Evolutionary conservation across 2,113 vertebrate genomes (phyloP).

Genomic region (Speoplatyrhinus poulsoni): DNA sequence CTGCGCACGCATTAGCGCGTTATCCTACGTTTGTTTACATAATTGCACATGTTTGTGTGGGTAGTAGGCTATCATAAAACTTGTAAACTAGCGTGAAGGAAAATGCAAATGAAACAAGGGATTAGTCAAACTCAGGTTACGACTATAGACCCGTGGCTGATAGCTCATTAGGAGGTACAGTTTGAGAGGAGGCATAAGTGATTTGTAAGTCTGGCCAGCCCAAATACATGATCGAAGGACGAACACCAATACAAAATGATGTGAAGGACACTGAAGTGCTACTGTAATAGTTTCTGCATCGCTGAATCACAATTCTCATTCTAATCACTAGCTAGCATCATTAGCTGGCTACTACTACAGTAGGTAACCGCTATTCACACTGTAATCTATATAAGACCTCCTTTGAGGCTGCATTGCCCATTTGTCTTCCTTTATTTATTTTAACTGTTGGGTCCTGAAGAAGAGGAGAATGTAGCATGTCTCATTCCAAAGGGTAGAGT

Average conservation of each 20-base stretch:
- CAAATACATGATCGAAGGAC: background rate
- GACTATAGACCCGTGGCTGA: no score
- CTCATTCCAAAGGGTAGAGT: background rate
- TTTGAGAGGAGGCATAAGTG: background rate
- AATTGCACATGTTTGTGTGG: background rate
- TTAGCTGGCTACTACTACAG: no score
- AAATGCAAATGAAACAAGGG: no score
- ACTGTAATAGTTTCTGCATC: conserved; percentile 7
- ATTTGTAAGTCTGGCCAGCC: conserved; percentile 1
- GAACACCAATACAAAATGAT: conserved; percentile 1
- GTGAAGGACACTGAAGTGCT: conserved; percentile 15
- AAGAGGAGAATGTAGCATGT: background rate
- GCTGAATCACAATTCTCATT: conserved; percentile 23
- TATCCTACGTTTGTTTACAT: background rate
- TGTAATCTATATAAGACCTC: no score
- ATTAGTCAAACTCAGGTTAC: no score
- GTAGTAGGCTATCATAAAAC: background rate
- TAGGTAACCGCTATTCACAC: no score
- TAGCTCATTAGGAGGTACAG: no score
- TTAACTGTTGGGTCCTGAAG: background rate
- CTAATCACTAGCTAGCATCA: no score
- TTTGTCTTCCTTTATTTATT: no score
- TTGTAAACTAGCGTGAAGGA: no score
- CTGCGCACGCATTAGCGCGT: background rate
- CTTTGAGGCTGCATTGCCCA: no score